Conservation (phyloP, 2,888 invertebrate species). For the Patella pellucida region DNA sequence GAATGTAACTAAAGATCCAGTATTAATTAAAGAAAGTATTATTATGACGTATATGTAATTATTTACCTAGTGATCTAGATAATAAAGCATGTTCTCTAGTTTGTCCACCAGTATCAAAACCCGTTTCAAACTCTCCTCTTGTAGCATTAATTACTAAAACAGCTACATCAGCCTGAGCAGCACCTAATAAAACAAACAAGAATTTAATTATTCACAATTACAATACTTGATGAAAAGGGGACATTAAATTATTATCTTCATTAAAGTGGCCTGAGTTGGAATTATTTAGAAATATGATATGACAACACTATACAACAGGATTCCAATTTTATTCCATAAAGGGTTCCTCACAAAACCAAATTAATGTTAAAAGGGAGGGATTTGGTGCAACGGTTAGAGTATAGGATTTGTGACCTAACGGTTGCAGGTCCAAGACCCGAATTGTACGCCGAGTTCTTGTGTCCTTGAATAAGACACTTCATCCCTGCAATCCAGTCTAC, state of each 20-base stretch:
- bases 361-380: too few species aligned
- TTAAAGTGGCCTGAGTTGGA: neutral
- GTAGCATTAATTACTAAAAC: conserved; percentile 94
- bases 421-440: too few species aligned
- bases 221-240: neutral
- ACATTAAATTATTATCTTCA: neutral
- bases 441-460: too few species aligned
- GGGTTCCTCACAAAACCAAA: too few species aligned
- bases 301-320: neutral
- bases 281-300: neutral
- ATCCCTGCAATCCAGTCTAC: too few species aligned
- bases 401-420: too few species aligned
- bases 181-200: conserved; percentile 75
- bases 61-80: conserved; percentile 81
- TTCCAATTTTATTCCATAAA: neutral
- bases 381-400: too few species aligned
- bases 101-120: conserved; percentile 97
- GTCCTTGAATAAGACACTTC: too few species aligned
- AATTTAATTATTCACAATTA: neutral
- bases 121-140: conserved; percentile 97
- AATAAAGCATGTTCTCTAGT: conserved; percentile 96
- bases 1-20: too few species aligned
- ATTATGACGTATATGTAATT: too few species aligned
- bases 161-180: conserved; percentile 98
- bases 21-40: too few species aligned